Percentiles rank a stretch among this genome's conserved stretches.
These are phyloP conservation scores for Cydia fagiglandana DNA, from an alignment of 1,140 invertebrate genomes.

Conservation along the genomic window DNA sequence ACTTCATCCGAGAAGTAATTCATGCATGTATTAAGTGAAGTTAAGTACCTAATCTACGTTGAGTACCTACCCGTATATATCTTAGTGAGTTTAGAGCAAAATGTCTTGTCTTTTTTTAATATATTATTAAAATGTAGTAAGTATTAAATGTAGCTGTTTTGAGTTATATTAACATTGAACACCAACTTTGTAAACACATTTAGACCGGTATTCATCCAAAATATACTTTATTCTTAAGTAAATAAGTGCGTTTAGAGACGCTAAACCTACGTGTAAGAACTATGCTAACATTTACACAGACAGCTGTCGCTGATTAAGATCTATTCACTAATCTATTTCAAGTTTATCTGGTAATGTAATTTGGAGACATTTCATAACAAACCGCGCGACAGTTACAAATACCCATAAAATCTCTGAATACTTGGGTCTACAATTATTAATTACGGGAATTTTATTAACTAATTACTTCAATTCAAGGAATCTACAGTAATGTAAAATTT, in stretches of 20 bases:
- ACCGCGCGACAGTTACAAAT: neutral
- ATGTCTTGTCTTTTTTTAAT: neutral
- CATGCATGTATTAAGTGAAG: too few species aligned
- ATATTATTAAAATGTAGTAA: neutral
- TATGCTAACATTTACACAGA: conserved; percentile 1
- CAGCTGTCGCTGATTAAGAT: conserved; percentile 41
- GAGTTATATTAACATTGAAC: neutral
- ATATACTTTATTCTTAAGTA: neutral
- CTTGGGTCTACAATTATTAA: neutral
- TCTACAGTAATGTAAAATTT: neutral
- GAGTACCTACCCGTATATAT: too few species aligned
- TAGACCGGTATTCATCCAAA: neutral
- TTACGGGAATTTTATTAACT: neutral
- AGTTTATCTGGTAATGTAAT: conserved; percentile 30
- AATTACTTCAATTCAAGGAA: neutral
- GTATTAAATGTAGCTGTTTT: conserved; percentile 2
- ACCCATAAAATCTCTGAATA: neutral
- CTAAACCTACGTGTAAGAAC: neutral
- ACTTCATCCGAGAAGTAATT: too few species aligned
- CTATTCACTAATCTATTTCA: conserved; percentile 41
- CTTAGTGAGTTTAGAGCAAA: too few species aligned
- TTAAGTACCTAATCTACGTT: too few species aligned
- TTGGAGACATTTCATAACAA: conserved; percentile 3
- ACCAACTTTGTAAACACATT: neutral
- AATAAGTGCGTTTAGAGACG: neutral